These are phyloP conservation scores for Thalpophila matura DNA, from an alignment of 2,888 invertebrate species.

Conservation along the genomic window DNA sequence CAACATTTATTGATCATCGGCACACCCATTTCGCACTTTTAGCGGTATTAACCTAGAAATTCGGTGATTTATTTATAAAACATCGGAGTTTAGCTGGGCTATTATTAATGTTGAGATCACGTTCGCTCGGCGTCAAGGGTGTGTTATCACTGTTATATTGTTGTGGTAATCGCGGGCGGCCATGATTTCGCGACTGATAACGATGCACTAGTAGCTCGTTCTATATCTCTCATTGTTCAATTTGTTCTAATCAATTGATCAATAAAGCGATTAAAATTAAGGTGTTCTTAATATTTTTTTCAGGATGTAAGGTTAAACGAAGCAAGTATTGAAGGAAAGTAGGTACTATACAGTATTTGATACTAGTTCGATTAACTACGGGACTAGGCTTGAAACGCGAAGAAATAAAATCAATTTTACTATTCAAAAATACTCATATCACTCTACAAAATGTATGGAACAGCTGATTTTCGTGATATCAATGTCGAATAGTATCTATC, in stretches of 20 bases:
- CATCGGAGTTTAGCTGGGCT: conserved; percentile 35
- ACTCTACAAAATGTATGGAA: too few species aligned
- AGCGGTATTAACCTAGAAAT: conserved; percentile 35
- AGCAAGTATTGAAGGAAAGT: too few species aligned
- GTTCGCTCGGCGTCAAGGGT: conserved; percentile 43
- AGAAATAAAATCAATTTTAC: too few species aligned
- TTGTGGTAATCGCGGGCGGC: conserved; percentile 47
- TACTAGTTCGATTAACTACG: too few species aligned
- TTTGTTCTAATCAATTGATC: conserved; percentile 29
- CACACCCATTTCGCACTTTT: conserved; percentile 77
- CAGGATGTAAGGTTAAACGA: too few species aligned
- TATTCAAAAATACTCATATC: too few species aligned
- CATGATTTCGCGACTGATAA: conserved; percentile 64
- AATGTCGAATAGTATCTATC: too few species aligned
- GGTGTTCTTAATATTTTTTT: background rate
- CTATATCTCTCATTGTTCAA: conserved; percentile 35
- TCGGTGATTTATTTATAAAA: conserved; percentile 49
- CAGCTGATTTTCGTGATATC: too few species aligned
- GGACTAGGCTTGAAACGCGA: too few species aligned
- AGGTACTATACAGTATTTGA: too few species aligned
- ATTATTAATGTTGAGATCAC: conserved; percentile 50
- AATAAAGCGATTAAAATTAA: conserved; percentile 8
- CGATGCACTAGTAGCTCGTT: conserved; percentile 43
- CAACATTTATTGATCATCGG: conserved; percentile 85
- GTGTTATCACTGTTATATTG: conserved; percentile 60